phyloP scores from a whole-genome alignment of 2,797 vertebrate species.

The Cygnus olor region DNA sequence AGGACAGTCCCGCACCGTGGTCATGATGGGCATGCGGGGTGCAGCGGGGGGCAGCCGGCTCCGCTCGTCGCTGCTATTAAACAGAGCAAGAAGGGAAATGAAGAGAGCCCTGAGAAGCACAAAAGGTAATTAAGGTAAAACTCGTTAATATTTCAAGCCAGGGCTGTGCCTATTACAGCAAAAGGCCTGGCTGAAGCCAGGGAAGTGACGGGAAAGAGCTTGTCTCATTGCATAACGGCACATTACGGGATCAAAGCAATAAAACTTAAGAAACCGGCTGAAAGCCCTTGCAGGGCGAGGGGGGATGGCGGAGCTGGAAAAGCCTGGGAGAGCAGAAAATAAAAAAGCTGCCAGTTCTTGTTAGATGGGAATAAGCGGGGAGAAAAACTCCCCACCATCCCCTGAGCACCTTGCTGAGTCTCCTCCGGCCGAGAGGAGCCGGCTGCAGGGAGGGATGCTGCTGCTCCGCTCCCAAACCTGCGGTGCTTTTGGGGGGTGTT shows the following conservation, averaged over 20 bases:
- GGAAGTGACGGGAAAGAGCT: constrained; percentile 53
- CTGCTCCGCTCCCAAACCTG: not conserved
- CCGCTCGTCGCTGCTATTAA: not conserved
- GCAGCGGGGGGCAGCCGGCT: not conserved
- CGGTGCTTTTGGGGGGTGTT: not conserved
- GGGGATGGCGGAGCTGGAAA: not conserved
- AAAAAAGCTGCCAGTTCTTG: constrained; percentile 31
- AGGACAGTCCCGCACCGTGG: fast-evolving
- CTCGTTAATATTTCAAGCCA: constrained; percentile 62
- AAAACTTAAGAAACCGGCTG: constrained; percentile 66
- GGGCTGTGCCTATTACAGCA: constrained; percentile 40
- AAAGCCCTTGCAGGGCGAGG: not conserved
- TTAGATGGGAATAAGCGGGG: not conserved
- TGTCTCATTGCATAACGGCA: constrained; percentile 20
- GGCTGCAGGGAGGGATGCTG: fast-evolving
- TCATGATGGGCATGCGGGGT: not conserved
- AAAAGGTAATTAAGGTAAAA: constrained; percentile 63
- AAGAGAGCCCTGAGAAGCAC: constrained; percentile 23
- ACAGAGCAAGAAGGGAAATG: constrained; percentile 2
- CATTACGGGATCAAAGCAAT: constrained; percentile 74
- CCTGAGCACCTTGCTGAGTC: not conserved
- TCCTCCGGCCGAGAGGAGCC: not conserved
- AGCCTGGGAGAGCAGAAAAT: not conserved
- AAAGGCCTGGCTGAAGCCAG: constrained; percentile 25
- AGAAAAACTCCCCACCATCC: not conserved